Base-by-base conservation (phyloP, 2,113 vertebrate species). In the Oenanthe oenanthe region DNA sequence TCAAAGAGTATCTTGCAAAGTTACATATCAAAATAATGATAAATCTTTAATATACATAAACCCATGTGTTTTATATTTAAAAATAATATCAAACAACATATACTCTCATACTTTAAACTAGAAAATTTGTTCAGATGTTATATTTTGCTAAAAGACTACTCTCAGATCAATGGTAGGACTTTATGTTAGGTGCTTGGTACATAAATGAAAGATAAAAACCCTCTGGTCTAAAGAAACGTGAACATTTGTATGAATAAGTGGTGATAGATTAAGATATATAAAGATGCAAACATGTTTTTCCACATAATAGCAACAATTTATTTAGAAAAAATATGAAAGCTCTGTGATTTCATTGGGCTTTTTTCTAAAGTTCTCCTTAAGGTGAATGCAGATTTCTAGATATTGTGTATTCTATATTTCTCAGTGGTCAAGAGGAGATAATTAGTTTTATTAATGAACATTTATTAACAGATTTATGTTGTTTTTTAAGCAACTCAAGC, bases 381-480 rank as follows among this genome's bases (percentile, higher is more conserved):
- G 25, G 4, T 73, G 13, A 77, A 89, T 60, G 9, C 7, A 62
- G 7, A 42, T 89, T 91, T 89, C 51, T 31, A 85, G 36, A 45
- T 10, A 47, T 18, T 50, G 7, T 36, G 2, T 24, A 54, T 71
- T 86, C 22, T 61, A 0, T 88, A 76, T 85, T 67, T 92, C 48
- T 74, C 56, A 85, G 3, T 38, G 45, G 24, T 65, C 71, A 12
- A 73, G 10, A 72, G 17, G 10, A 68, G 20, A 24, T 88, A 42
- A 68, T 94, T 92, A 86, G 12, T 38, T 12, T 20, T 72, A 88
- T 36, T 73, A 81, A 83, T 60, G 45, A 63, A 79, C 36, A 73
- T 56, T 88, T 87, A 79, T 87, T 89, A 89, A 77, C 67, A 87
- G 25, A 65, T 91, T 86, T 67, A 45, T 85, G 31, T 50, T 83